Conservation (phyloP, 2,888 invertebrate species). For the Eupithecia tripunctaria region DNA sequence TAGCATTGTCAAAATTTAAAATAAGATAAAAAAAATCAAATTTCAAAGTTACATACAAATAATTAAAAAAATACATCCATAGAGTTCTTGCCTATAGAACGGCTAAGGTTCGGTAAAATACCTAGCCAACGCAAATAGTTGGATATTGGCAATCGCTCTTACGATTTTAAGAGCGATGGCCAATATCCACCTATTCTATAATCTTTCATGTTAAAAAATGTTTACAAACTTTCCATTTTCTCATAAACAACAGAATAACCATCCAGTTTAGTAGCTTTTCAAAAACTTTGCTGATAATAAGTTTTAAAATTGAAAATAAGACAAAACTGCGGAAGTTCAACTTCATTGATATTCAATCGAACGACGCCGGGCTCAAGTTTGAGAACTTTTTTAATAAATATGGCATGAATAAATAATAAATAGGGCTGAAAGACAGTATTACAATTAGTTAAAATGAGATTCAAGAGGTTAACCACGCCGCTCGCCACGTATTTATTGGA, state of each 20-base stretch:
- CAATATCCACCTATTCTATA: too few relatives aligned
- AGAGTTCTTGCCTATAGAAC: too few relatives aligned
- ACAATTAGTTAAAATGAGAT: not conserved
- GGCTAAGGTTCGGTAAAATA: too few relatives aligned
- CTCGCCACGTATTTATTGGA: not conserved
- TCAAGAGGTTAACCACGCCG: not conserved
- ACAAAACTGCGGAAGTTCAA: not conserved
- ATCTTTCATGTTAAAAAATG: too few relatives aligned
- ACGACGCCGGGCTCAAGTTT: not conserved
- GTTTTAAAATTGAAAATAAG: not conserved
- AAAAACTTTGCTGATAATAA: not conserved
- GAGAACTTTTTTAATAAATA: not conserved
- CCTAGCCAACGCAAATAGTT: too few relatives aligned
- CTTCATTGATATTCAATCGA: slow-evolving; percentile 10
- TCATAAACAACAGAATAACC: not conserved
- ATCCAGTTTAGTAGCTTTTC: not conserved
- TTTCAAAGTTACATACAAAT: too few relatives aligned
- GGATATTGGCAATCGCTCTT: too few relatives aligned
- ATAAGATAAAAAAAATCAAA: too few relatives aligned
- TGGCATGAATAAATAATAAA: not conserved
- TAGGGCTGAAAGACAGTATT: not conserved
- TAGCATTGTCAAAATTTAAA: too few relatives aligned
- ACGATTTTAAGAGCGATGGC: too few relatives aligned
- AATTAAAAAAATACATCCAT: too few relatives aligned
- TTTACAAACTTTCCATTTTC: not conserved